Evolutionary conservation across 2,113 vertebrate species (phyloP).

Genomic region (Oxyura jamaicensis): DNA sequence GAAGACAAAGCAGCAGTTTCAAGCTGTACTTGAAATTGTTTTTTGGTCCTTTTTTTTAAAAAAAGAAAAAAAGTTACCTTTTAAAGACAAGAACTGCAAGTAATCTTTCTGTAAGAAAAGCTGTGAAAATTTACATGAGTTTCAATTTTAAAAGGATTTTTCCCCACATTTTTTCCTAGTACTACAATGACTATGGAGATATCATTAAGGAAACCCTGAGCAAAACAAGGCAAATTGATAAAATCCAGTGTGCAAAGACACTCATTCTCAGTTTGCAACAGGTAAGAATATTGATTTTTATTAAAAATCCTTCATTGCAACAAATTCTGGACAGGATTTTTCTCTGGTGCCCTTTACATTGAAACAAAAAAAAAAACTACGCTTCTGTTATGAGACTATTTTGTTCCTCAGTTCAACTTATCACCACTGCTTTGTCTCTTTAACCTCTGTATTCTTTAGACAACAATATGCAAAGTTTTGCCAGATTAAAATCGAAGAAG

Average conservation of each 20-base stretch:
- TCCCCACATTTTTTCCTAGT: conserved; percentile 75
- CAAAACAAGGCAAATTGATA: conserved; percentile 98
- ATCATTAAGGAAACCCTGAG: conserved; percentile 99
- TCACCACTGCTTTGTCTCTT: not conserved
- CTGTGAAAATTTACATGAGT: not conserved
- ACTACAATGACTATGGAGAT: conserved; percentile 99
- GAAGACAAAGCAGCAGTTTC: not conserved
- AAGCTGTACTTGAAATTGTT: not conserved
- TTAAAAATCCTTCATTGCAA: not conserved
- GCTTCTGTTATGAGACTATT: not conserved
- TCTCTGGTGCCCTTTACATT: not conserved
- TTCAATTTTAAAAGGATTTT: not conserved
- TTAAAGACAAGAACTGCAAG: not conserved
- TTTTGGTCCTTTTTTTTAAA: not conserved
- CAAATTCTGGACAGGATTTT: not conserved
- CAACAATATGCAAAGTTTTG: not conserved
- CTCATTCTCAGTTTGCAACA: conserved; percentile 99
- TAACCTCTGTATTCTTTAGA: not conserved
- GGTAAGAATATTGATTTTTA: conserved; percentile 78
- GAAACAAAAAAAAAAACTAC: not conserved
- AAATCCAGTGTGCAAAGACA: conserved; percentile 98
- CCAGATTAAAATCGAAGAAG: not conserved
- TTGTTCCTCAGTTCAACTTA: not conserved
- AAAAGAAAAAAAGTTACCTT: not conserved
- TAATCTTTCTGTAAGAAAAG: not conserved